Conservation (phyloP, 1,140 invertebrate genomes). For the Diabrotica undecimpunctata region DNA sequence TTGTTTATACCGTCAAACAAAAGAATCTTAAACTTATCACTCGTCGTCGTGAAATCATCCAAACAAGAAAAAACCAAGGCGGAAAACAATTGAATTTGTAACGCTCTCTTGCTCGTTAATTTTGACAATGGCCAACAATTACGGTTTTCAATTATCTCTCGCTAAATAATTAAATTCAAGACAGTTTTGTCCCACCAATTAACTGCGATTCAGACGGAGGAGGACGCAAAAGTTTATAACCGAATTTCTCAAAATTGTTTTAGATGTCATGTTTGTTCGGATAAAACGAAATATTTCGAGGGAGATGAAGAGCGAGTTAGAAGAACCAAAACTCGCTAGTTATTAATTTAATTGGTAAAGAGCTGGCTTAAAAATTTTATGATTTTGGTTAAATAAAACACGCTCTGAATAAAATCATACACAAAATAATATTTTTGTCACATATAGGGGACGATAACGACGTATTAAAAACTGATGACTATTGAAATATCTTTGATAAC, state of each 20-base stretch:
- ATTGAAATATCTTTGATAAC: no score
- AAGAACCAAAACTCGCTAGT: no score
- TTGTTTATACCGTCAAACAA: background rate
- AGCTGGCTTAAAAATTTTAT: no score
- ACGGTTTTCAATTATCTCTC: conserved; percentile 2
- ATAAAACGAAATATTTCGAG: background rate
- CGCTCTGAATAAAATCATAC: no score
- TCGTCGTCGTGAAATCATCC: background rate
- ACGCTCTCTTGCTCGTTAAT: conserved; percentile 1
- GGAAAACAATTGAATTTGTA: conserved; percentile 2
- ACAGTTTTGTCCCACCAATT: conserved; percentile 2
- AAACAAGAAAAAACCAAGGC: background rate
- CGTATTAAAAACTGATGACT: no score
- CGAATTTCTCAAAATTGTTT: conserved; percentile 3
- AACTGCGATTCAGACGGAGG: background rate
- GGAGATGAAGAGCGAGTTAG: no score
- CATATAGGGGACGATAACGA: no score
- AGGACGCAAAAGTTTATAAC: background rate
- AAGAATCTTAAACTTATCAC: conserved; percentile 1
- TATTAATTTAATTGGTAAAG: no score
- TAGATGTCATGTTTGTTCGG: conserved; percentile 1
- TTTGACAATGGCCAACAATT: background rate
- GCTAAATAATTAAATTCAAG: conserved; percentile 3
- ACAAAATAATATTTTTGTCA: no score
- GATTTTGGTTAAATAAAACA: no score